These are phyloP conservation scores for Microctonus aethiopoides DNA, from an alignment of 2,888 invertebrate species.

Conservation along the genomic window DNA sequence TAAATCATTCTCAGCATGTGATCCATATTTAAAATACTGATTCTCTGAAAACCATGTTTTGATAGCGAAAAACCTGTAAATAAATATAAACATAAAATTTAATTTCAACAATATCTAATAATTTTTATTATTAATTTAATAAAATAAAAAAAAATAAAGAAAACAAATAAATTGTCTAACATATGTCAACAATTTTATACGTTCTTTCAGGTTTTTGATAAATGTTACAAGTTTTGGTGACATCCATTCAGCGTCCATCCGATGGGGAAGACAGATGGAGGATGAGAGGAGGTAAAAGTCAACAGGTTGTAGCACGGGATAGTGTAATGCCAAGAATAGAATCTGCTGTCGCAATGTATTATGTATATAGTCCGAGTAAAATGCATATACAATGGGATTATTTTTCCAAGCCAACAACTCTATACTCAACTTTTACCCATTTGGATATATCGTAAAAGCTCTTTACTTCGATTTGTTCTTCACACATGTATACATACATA, in stretches of 20 bases:
- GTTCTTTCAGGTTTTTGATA: too few species aligned
- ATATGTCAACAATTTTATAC: too few species aligned
- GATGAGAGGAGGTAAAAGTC: constrained; percentile 6
- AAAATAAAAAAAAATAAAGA: too few species aligned
- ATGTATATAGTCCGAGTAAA: background rate
- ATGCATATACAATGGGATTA: background rate
- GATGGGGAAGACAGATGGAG: background rate
- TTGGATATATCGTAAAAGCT: background rate
- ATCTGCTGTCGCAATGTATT: constrained; percentile 24
- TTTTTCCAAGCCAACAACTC: background rate
- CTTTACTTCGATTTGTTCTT: background rate
- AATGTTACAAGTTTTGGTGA: constrained; percentile 6
- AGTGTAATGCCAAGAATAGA: constrained; percentile 29
- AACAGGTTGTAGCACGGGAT: constrained; percentile 39
- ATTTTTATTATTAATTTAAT: background rate
- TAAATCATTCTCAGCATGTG: constrained; percentile 70
- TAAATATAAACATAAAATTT: constrained; percentile 35
- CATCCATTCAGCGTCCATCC: background rate
- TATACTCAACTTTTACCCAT: background rate
- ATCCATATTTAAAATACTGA: constrained; percentile 79
- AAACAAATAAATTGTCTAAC: too few species aligned
- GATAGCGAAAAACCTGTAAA: constrained; percentile 79
- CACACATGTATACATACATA: too few species aligned
- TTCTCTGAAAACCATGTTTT: constrained; percentile 84
- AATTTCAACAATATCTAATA: background rate